Percentiles rank a stretch among this genome's conserved stretches.
Conservation (phyloP, 2,113 vertebrate genomes). For the Cephalopterus ornatus region DNA sequence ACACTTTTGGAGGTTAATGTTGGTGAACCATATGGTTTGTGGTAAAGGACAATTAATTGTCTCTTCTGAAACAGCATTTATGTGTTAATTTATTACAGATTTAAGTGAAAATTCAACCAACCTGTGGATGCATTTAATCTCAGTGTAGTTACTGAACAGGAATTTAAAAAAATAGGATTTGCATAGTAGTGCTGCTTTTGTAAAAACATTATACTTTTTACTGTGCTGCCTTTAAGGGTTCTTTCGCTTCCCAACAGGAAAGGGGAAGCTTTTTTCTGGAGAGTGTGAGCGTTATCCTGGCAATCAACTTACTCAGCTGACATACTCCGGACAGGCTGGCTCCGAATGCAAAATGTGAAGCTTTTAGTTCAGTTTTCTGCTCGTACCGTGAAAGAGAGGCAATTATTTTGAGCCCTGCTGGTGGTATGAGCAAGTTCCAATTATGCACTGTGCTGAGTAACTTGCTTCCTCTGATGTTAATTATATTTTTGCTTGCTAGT, state of each 20-base stretch:
- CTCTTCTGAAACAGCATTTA: not conserved
- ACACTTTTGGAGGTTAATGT: not conserved
- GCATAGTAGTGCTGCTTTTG: not conserved
- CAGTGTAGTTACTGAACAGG: not conserved
- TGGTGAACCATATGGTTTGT: not conserved
- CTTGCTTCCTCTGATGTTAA: constrained; percentile 63
- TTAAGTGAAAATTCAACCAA: not conserved
- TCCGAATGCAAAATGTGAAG: not conserved
- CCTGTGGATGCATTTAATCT: not conserved
- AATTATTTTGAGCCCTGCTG: constrained; percentile 58
- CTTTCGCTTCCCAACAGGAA: not conserved
- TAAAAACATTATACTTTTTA: not conserved
- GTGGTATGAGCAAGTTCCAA: constrained; percentile 40
- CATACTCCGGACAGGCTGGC: not conserved
- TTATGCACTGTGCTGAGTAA: constrained; percentile 49
- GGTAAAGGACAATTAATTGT: not conserved
- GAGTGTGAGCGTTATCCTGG: not conserved
- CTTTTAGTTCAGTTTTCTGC: constrained; percentile 44
- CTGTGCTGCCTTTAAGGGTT: not conserved
- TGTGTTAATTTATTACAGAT: not conserved
- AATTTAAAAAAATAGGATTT: not conserved
- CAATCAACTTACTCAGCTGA: not conserved
- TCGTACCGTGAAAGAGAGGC: constrained; percentile 8
- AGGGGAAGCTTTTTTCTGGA: not conserved
- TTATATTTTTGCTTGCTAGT: constrained; percentile 63